Percentiles rank a stretch among this genome's conserved stretches.
phyloP scores from a whole-genome alignment of 1,140 invertebrate species.

The Pseudachorutes palmiensis region DNA sequence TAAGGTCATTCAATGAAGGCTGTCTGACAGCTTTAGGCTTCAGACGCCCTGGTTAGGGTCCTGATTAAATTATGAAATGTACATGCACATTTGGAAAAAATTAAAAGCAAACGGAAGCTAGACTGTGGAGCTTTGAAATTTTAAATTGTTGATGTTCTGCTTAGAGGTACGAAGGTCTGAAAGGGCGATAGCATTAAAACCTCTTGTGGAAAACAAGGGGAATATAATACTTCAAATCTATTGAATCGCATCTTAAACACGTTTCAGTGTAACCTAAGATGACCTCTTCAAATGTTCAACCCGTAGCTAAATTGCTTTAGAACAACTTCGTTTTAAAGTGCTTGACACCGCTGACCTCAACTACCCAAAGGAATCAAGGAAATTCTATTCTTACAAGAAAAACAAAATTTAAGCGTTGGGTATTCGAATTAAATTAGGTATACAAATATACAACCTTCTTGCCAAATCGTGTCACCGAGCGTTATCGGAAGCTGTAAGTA shows the following conservation, averaged over 20 bases:
- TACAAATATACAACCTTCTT: background rate
- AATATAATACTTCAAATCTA: constrained; percentile 2
- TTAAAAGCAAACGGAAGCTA: background rate
- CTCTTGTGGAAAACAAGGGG: background rate
- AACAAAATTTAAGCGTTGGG: background rate
- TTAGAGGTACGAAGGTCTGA: background rate
- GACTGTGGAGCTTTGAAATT: too few species aligned
- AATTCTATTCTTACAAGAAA: background rate
- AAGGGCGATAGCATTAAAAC: background rate
- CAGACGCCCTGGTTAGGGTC: background rate
- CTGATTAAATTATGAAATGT: background rate
- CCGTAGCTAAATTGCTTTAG: background rate
- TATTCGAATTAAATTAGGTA: background rate
- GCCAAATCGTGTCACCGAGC: background rate
- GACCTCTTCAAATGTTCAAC: background rate
- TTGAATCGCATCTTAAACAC: constrained; percentile 14
- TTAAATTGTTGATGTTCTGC: background rate
- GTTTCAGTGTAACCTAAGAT: background rate
- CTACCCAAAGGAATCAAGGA: too few species aligned
- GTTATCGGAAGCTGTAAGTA: background rate
- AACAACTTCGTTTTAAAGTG: background rate
- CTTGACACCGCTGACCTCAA: too few species aligned
- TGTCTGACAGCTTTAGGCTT: too few species aligned
- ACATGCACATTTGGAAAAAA: background rate
- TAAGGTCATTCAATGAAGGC: too few species aligned